Conservation (phyloP, 2,797 vertebrate genomes). For the Iguana delicatissima region DNA sequence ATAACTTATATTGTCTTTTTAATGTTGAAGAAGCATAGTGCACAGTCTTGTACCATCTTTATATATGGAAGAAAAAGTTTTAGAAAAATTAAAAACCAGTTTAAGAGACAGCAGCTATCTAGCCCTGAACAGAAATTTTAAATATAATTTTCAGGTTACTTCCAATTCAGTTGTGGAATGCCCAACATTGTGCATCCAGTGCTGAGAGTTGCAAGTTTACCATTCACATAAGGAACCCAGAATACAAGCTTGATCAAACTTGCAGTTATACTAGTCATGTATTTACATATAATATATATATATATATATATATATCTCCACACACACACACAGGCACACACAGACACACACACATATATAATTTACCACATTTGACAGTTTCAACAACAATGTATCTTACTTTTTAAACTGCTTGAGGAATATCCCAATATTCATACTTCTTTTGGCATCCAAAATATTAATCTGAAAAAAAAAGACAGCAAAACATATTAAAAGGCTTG, state of each 20-base stretch:
- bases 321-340: too few relatives aligned
- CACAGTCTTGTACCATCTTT: neutral
- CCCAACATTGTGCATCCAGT: neutral
- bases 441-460: constrained; percentile 95
- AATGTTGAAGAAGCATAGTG: neutral
- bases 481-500: constrained; percentile 43
- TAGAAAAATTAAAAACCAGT: constrained; percentile 18
- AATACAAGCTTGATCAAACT: constrained; percentile 5
- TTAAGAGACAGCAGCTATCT: neutral
- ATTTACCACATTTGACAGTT: constrained; percentile 10
- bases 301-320: too few relatives aligned
- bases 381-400: constrained; percentile 82
- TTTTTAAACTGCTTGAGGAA: constrained; percentile 99
- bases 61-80: constrained; percentile 1
- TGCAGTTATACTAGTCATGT: constrained; percentile 8
- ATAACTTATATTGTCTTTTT: neutral
- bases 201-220: neutral
- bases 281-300: too few relatives aligned
- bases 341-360: too few relatives aligned
- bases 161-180: neutral
- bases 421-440: constrained; percentile 98
- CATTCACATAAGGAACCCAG: neutral
- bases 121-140: constrained; percentile 11
- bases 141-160: neutral
- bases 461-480: constrained; percentile 80